Evolutionary conservation across 1,140 invertebrate genomes (phyloP), one percentile per base, ranked within the genome.

Genomic region (Pseudomyrmex concolor): DNA sequence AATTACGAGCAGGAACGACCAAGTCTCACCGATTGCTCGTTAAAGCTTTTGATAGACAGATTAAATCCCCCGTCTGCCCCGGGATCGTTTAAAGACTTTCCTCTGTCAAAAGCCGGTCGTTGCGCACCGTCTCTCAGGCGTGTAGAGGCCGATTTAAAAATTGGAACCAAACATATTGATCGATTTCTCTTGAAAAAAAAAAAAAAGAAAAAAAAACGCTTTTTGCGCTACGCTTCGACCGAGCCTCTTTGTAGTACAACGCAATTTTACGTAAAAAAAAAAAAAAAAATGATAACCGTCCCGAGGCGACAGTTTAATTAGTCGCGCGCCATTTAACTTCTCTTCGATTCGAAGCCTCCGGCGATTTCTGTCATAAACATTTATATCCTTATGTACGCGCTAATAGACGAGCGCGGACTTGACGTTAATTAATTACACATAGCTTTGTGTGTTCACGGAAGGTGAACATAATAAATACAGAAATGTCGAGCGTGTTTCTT

Each of bases 11-110:
- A 19, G 48, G 63, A 15, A 71, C 43, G 34, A 64, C 25, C 34
- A 83, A 63, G 55, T 57, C 54, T 62, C 25, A 25, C 60, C 80
- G 72, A 86, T 84, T 71, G 81, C 66, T 86, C 81, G 72, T 84
- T 86, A 85, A 71, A 71, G 64, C 72, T 64, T 43, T 54, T 59
- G 81, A 83, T 66, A 76, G 81, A 83, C 51, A 19, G 71, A 76
- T 80, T 80, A 80, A 80, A 80, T 59, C 66, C 57, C 54, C 17
- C n/a, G 45, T 25, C 50, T 8, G 22, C n/a, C 34, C 50, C 50
- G 13, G 48, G 48, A 17, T 45, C 25, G 19, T 59, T 83, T 64
- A 76, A 76, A 64, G 62, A 59, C 13, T 15, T 64, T 4, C 12
- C 51, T 7, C 51, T 7, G 19, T 10, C 43, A 43, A 8, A 68